Evolutionary conservation across 2,888 invertebrate genomes (phyloP).

Genomic region (Ophraella communa): DNA sequence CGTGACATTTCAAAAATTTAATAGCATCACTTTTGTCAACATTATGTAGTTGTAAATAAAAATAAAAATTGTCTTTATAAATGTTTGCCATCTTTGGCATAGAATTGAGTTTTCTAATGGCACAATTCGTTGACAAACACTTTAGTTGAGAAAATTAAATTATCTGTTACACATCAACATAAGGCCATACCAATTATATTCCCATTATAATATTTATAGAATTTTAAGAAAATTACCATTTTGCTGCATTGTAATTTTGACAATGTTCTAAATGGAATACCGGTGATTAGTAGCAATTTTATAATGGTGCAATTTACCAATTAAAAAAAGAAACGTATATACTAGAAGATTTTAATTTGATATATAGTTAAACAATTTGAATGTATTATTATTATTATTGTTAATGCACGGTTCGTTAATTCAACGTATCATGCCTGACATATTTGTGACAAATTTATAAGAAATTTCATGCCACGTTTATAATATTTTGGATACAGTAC

Average conservation of each 20-base stretch:
- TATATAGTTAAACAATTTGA: not conserved
- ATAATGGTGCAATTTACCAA: constrained; percentile 6
- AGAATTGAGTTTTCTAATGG: too few relatives aligned
- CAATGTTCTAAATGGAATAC: not conserved
- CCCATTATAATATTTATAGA: constrained; percentile 5
- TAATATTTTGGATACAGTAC: not conserved
- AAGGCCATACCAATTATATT: constrained; percentile 3
- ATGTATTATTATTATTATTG: not conserved
- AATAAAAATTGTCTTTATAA: too few relatives aligned
- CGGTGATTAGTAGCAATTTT: constrained; percentile 2
- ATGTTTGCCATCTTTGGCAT: too few relatives aligned
- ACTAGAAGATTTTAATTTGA: constrained; percentile 1
- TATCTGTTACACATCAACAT: not conserved
- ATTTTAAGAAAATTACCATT: not conserved
- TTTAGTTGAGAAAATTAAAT: too few relatives aligned
- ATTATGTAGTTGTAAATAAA: too few relatives aligned
- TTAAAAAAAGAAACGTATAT: not conserved
- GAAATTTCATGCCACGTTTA: not conserved
- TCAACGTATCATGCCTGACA: not conserved
- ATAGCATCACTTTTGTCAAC: too few relatives aligned
- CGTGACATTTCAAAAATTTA: too few relatives aligned
- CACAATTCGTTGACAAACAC: too few relatives aligned
- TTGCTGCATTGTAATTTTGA: constrained; percentile 2
- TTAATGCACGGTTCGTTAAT: not conserved
- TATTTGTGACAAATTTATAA: not conserved